Evolutionary conservation across 2,888 invertebrate genomes (phyloP).

Genomic region (Schizaphis graminum): DNA sequence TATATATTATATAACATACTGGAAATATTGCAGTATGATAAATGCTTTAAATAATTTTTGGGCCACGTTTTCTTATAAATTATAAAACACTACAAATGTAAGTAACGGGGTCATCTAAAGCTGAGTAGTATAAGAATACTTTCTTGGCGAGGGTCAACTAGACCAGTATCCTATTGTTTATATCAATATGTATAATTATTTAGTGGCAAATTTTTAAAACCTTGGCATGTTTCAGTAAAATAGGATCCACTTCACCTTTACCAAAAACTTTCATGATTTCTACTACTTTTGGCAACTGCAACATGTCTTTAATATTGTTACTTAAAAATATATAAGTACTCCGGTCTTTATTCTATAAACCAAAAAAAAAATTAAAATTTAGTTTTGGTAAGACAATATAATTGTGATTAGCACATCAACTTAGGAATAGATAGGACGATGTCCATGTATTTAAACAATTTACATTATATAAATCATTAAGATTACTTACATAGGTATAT

Average conservation of each 20-base stretch:
- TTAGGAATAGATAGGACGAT: background rate
- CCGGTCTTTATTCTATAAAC: conserved; percentile 29
- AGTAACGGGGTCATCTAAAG: too few species aligned
- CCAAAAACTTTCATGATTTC: conserved; percentile 42
- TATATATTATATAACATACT: too few species aligned
- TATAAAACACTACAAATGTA: too few species aligned
- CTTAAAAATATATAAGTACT: conserved; percentile 48
- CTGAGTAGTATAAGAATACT: too few species aligned
- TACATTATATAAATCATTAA: background rate
- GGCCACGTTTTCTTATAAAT: too few species aligned
- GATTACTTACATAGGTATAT: background rate
- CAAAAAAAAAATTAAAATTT: background rate
- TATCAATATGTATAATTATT: background rate
- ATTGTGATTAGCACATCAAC: background rate
- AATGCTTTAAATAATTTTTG: too few species aligned
- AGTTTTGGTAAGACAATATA: background rate
- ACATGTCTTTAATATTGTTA: conserved; percentile 27
- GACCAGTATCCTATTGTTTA: background rate
- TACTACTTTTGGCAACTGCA: conserved; percentile 53
- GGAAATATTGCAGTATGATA: too few species aligned
- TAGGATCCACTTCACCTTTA: conserved; percentile 35
- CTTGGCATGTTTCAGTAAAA: conserved; percentile 25
- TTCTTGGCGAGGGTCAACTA: too few species aligned
- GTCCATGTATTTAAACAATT: background rate
- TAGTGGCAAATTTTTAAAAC: background rate